Percentiles rank a stretch among this genome's conserved stretches.
Conservation (phyloP, 2,888 invertebrate genomes). For the Pseudococcus jackbeardsleyi region DNA sequence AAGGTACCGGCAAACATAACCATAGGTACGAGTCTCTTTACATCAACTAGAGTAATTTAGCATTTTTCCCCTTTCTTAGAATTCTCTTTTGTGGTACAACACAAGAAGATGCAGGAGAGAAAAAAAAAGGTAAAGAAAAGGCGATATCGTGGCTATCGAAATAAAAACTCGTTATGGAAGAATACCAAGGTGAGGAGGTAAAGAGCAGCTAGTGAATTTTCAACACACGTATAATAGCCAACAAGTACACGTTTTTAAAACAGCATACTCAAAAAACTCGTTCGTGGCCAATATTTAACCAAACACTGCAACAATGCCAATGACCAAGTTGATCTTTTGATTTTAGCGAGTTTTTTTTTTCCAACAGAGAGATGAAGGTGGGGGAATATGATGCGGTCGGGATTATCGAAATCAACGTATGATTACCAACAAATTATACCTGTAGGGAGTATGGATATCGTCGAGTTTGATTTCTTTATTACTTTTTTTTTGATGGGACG, state of each 20-base stretch:
- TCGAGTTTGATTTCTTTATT: slow-evolving; percentile 13
- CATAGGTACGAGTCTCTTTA: background rate
- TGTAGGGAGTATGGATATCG: background rate
- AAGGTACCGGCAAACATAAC: slow-evolving; percentile 11
- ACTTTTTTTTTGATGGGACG: background rate
- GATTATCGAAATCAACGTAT: slow-evolving; percentile 18
- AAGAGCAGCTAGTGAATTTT: background rate
- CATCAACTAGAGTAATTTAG: background rate
- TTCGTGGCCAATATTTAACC: slow-evolving; percentile 8
- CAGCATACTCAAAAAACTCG: background rate
- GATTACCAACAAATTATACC: background rate
- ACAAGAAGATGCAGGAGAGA: background rate
- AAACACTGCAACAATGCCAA: background rate
- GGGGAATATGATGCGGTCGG: background rate
- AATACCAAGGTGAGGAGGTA: background rate
- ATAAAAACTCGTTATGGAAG: background rate
- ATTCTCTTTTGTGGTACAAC: background rate
- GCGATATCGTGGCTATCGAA: slow-evolving; percentile 2
- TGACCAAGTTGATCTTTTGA: slow-evolving; percentile 3
- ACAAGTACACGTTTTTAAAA: slow-evolving; percentile 4
- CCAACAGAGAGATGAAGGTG: background rate
- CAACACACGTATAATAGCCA: background rate
- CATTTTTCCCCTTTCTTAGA: slow-evolving; percentile 15
- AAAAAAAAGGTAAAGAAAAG: slow-evolving; percentile 23
- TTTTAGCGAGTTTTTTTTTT: slow-evolving; percentile 8